Base-by-base conservation (phyloP, 1,140 invertebrate species). In the Heliconius eleuchia region DNA sequence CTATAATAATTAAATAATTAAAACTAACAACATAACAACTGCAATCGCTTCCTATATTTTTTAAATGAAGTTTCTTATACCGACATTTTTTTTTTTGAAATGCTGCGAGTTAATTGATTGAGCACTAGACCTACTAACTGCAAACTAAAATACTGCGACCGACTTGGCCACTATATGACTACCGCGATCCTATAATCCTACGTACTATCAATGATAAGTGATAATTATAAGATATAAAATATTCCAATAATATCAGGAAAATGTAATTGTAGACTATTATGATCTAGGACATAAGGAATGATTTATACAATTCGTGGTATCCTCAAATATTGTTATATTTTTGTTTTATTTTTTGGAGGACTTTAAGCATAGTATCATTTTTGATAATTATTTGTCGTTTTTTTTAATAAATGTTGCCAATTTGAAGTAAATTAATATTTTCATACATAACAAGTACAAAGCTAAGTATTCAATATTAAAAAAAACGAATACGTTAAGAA, bases 81-180 rank as follows among this genome's bases (percentile, higher is more conserved):
- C 13, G 70, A 23, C 57, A 37, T 16, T 39, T 16, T 42, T 74
- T 77, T 77, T 74, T n/a, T 30, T 70, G 80, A 81, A 82, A 74
- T 82, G 42, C 30, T 72, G 57, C 27, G 74, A 39, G 77, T 74
- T 74, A 82, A 81, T 83, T 74, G 72, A 79, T 76, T 70, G 52
- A 76, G 71, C 52, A 73, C 71, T 66, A 82, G 84, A 82, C 78
- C 82, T 79, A 86, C 75, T 88, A 84, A 84, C 80, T 85, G 82
- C 60, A 66, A 84, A 79, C 83, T 30, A 86, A 89, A 90, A 88
- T 90, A 87, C 42, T 77, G 85, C 86, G 86, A 87, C 90, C 88
- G 87, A 92, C 85, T 92, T 91, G 88, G 90, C 89, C 73, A 34
- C 77, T 79, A 77, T 76, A 80, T 57, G 57, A 77, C 84, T 86